These are phyloP conservation scores for Tetragonisca angustula DNA, from an alignment of 2,888 invertebrate species.

Conservation along the genomic window DNA sequence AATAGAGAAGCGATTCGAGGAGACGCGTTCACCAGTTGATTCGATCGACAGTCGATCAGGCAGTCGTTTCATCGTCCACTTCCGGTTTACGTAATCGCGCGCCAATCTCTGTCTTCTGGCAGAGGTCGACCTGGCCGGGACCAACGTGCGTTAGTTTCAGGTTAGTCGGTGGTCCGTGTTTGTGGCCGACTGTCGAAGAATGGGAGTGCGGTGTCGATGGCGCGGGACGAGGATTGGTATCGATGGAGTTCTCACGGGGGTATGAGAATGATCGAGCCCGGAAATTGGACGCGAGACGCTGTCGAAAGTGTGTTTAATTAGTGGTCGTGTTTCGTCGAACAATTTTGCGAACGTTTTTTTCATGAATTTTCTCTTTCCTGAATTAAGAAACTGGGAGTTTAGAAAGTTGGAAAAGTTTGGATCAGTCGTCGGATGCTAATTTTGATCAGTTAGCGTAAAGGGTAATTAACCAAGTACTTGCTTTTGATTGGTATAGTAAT, in stretches of 20 bases:
- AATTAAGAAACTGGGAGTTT: too few species aligned
- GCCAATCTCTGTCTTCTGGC: slow-evolving; percentile 11
- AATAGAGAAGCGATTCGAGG: not conserved
- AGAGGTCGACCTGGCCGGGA: not conserved
- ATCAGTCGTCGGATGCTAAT: too few species aligned
- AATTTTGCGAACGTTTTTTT: too few species aligned
- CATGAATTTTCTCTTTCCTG: too few species aligned
- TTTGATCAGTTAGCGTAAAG: too few species aligned
- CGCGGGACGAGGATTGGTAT: not conserved
- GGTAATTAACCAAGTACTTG: too few species aligned
- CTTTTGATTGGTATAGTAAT: too few species aligned
- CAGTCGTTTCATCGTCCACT: not conserved
- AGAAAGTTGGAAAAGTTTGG: too few species aligned
- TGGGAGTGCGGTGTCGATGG: not conserved
- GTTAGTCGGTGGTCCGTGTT: not conserved
- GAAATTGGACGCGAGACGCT: too few species aligned
- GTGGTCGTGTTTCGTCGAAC: too few species aligned
- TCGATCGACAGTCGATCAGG: not conserved
- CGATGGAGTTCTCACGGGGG: not conserved
- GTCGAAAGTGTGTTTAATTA: too few species aligned
- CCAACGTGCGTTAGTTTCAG: not conserved
- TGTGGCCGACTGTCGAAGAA: too few species aligned
- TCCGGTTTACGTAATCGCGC: slow-evolving; percentile 43
- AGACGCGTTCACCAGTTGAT: not conserved
- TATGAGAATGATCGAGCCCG: not conserved